Conservation (phyloP, 2,113 vertebrate genomes). For the Craseonycteris thonglongyai region DNA sequence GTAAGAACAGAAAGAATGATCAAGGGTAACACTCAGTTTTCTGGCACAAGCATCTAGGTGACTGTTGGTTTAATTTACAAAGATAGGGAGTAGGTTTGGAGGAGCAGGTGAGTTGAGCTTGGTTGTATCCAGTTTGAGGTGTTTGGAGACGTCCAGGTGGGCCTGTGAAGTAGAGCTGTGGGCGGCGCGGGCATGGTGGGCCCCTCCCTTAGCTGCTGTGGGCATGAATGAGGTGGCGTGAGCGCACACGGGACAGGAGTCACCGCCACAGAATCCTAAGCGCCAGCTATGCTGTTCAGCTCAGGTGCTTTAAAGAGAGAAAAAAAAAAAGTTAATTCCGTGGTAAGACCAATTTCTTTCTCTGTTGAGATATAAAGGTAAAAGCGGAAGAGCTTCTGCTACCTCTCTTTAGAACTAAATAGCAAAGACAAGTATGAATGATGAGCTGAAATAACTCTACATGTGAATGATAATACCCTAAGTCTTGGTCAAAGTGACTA, state of each 20-base stretch:
- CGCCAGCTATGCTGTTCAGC: neutral
- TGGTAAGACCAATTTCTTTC: neutral
- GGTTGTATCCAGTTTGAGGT: neutral
- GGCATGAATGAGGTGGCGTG: neutral
- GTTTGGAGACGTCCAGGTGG: neutral
- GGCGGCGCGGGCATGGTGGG: neutral
- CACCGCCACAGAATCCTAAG: neutral
- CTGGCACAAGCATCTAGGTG: neutral
- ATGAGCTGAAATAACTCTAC: constrained; percentile 25
- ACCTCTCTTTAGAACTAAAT: constrained; percentile 45
- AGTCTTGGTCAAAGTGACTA: neutral
- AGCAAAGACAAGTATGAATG: constrained; percentile 51
- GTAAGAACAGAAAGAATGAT: no score
- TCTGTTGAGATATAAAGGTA: constrained; percentile 42
- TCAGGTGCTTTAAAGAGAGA: neutral
- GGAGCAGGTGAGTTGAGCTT: neutral
- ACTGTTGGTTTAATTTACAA: neutral
- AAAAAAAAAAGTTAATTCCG: neutral
- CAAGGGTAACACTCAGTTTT: neutral
- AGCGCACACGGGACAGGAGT: neutral
- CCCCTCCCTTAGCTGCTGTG: neutral
- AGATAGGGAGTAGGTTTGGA: neutral
- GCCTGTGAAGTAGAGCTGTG: neutral
- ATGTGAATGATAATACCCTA: constrained; percentile 22
- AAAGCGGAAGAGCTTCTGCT: constrained; percentile 58